phyloP scores from a whole-genome alignment of 2,797 vertebrate genomes.

The Sebastiscus albofasciatus region DNA sequence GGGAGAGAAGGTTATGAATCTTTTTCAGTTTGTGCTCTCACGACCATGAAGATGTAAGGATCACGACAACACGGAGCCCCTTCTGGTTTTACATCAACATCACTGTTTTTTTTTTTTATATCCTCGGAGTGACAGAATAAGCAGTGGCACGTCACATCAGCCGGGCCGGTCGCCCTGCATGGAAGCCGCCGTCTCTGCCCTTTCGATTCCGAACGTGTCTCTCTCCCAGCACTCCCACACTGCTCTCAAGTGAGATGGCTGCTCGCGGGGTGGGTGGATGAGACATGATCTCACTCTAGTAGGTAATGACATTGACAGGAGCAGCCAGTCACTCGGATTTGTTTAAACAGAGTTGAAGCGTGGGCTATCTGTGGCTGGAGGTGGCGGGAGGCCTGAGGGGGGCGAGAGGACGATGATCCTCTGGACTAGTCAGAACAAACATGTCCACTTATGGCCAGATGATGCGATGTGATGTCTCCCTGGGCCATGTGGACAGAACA shows the following conservation, averaged over 20 bases:
- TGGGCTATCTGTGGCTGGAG: conserved; percentile 42
- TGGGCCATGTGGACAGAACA: conserved; percentile 50
- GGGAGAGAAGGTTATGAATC: conserved; percentile 36
- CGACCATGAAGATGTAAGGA: neutral
- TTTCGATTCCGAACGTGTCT: conserved; percentile 46
- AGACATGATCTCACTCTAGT: conserved; percentile 61
- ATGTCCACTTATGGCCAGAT: conserved; percentile 58
- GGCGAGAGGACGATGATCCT: conserved; percentile 51
- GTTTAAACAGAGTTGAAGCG: conserved; percentile 55
- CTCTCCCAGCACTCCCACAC: conserved; percentile 38
- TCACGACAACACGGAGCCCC: neutral
- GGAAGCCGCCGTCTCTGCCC: conserved; percentile 32
- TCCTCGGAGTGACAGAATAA: conserved; percentile 39
- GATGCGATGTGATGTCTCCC: conserved; percentile 68
- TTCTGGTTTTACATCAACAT: conserved; percentile 36
- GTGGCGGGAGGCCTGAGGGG: neutral
- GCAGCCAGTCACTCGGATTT: conserved; percentile 62
- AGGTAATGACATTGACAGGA: conserved; percentile 68
- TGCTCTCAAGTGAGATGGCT: conserved; percentile 47
- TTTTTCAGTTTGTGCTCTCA: conserved; percentile 17
- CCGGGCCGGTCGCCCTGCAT: conserved; percentile 4
- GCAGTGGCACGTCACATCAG: conserved; percentile 30
- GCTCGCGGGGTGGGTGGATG: conserved; percentile 40
- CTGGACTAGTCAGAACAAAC: conserved; percentile 69
- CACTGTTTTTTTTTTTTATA: conserved; percentile 31